Evolutionary conservation across 2,888 invertebrate genomes (phyloP).

Genomic region (Glyphotaelius pellucidus): DNA sequence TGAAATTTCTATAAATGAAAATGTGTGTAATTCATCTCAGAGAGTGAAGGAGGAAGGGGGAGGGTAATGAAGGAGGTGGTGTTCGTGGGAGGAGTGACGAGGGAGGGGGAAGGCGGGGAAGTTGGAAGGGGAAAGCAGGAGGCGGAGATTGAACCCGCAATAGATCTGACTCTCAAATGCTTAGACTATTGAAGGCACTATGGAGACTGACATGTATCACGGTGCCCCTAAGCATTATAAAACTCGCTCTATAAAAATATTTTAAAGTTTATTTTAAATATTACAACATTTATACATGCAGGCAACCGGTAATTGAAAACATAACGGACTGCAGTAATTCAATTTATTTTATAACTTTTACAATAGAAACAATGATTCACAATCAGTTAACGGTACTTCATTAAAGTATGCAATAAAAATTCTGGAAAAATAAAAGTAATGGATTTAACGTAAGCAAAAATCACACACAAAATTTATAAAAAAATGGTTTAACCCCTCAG

Average conservation of each 20-base stretch:
- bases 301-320: neutral
- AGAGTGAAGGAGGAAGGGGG: too few species aligned
- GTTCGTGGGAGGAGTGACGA: too few species aligned
- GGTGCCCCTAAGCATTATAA: neutral
- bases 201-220: neutral
- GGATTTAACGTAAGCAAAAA: neutral
- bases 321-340: neutral
- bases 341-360: neutral
- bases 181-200: neutral
- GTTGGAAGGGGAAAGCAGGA: too few species aligned
- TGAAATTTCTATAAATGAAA: too few species aligned
- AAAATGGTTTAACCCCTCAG: too few species aligned
- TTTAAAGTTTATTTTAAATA: neutral
- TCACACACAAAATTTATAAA: too few species aligned
- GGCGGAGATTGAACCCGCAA: too few species aligned
- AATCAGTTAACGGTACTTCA: neutral
- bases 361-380: neutral
- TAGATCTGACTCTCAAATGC: too few species aligned
- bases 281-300: neutral
- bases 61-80: too few species aligned
- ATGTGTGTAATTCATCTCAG: too few species aligned
- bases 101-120: too few species aligned
- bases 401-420: neutral
- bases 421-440: neutral
- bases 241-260: neutral